A percentile compares a stretch with the other conserved stretches of the same genome.
Conservation (phyloP, 2,888 invertebrate genomes). For the Halictus quadricinctus region DNA sequence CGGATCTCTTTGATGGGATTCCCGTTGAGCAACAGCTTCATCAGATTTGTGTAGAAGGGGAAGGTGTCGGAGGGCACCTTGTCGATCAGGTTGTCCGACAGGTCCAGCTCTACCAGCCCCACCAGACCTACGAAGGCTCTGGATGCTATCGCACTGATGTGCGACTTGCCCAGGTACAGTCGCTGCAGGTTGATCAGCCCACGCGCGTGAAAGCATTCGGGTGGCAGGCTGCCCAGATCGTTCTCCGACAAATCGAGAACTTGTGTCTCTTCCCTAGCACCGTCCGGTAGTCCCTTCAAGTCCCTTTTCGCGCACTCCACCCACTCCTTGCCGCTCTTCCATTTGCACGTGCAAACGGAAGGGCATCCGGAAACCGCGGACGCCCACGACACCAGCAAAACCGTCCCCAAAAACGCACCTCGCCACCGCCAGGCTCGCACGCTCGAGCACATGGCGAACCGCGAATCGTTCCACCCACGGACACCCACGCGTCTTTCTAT, state of each 20-base stretch:
- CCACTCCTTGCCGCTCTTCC: slow-evolving; percentile 96
- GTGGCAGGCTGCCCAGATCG: slow-evolving; percentile 90
- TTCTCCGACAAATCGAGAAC: slow-evolving; percentile 94
- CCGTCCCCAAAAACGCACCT: slow-evolving; percentile 64
- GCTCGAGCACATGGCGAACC: slow-evolving; percentile 68
- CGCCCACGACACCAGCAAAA: slow-evolving; percentile 61
- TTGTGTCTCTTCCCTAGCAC: slow-evolving; percentile 92
- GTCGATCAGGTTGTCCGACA: slow-evolving; percentile 91
- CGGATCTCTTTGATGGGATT: slow-evolving; percentile 91
- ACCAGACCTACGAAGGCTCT: slow-evolving; percentile 92
- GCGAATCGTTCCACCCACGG: slow-evolving; percentile 9
- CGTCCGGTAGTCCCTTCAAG: slow-evolving; percentile 89
- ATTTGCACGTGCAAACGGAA: slow-evolving; percentile 92
- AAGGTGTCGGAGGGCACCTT: slow-evolving; percentile 91
- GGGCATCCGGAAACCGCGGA: slow-evolving; percentile 86
- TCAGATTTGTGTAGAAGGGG: slow-evolving; percentile 90
- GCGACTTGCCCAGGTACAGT: slow-evolving; percentile 91
- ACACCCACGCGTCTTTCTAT: slow-evolving; percentile 27
- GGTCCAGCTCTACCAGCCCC: slow-evolving; percentile 94
- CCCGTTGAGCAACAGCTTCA: slow-evolving; percentile 91
- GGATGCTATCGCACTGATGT: slow-evolving; percentile 90
- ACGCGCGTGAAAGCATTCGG: slow-evolving; percentile 90
- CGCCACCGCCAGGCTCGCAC: slow-evolving; percentile 72
- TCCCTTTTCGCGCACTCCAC: slow-evolving; percentile 93
- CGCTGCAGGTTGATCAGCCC: slow-evolving; percentile 93